phyloP scores from a whole-genome alignment of 2,113 vertebrate genomes.

The Elgaria multicarinata region DNA sequence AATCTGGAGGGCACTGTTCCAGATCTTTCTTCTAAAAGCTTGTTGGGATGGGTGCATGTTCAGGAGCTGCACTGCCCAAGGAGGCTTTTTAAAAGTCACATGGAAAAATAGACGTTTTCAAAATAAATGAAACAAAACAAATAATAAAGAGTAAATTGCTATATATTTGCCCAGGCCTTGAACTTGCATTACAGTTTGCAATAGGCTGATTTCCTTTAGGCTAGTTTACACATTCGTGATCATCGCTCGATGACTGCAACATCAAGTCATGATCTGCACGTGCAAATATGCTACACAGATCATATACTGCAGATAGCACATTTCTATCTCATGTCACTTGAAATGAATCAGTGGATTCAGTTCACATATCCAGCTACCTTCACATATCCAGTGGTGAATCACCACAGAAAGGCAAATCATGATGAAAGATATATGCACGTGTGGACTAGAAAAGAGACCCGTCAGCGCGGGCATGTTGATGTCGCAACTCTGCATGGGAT shows the following conservation, averaged over 20 bases:
- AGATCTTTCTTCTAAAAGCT: background rate
- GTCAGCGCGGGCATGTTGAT: background rate
- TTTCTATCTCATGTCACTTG: background rate
- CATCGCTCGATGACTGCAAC: background rate
- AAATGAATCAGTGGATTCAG: background rate
- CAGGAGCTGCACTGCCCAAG: background rate
- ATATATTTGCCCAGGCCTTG: background rate
- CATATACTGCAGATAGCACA: background rate
- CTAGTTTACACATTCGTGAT: background rate
- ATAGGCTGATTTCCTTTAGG: background rate
- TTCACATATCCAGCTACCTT: background rate
- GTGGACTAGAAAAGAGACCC: background rate
- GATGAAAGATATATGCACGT: background rate
- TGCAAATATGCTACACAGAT: background rate
- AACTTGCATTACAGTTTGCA: background rate
- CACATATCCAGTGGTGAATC: background rate
- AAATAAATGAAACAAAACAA: background rate
- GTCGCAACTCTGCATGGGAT: no score
- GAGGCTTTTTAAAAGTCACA: background rate
- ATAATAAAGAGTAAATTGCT: background rate
- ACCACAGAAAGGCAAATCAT: background rate
- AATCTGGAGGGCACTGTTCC: background rate
- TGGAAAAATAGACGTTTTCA: background rate
- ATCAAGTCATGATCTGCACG: background rate
- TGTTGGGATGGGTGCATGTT: background rate